Base-by-base conservation (phyloP, 1,140 invertebrate genomes). In the Sinella curviseta region DNA sequence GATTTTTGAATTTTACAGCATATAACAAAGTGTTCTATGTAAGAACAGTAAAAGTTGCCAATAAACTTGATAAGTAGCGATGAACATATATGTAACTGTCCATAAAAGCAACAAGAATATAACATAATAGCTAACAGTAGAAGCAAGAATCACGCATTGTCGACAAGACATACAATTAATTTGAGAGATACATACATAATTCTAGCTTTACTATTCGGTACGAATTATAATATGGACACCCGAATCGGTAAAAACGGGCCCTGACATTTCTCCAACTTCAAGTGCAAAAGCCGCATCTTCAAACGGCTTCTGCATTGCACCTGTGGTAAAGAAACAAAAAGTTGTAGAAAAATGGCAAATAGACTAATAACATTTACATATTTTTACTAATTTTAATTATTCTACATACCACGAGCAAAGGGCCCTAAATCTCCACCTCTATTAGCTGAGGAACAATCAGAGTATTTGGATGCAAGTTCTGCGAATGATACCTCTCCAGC, bases 271-370 rank as follows among this genome's bases (percentile, higher is more conserved):
- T 14, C 90, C 90, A 77, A 92, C 88, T 83, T 90, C 86, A 36
- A 93, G 85, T 48, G 85, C 86, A 86, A 92, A 93, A 1, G 90
- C 86, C 28, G 90, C 92, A 80, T 93, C 91, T 85, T 93, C 92
- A 86, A 92, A 92, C 1, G 91, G 89, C 84, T 91, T 91, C 84
- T 92, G 92, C 92, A 92, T 92, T 79, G 91, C 89, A 2, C 90
- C 57, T 60, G 24, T 4, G 4, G 4, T 26, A 12, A 60, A 16
- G 3, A 60, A 60, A 60, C n/a, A 60, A 60, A 12, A 8, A 60
- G 24, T 26, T n/a, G 8, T 4, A n/a, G 8, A 4, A 17, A 48
- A 17, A 14, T n/a, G 12, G 24, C 8, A 17, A 8, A 16, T 60
- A 16, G 24, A 26, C 4, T 14, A 26, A 60, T 16, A 60, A 4